These are phyloP conservation scores for Drosophila guanche DNA, from an alignment of 1,140 invertebrate genomes.

Conservation along the genomic window DNA sequence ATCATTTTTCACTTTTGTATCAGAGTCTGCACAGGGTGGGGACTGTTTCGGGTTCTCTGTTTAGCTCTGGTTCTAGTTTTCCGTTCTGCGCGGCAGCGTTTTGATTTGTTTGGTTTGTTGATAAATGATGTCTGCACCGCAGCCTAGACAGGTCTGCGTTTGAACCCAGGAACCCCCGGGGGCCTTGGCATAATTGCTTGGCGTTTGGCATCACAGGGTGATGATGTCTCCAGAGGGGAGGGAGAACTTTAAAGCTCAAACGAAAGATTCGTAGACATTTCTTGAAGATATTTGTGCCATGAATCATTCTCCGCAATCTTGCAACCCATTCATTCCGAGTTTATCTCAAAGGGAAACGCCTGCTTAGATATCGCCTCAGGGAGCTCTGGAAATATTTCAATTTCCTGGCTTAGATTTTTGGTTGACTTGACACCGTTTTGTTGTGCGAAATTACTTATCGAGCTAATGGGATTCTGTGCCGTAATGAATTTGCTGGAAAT, in stretches of 20 bases:
- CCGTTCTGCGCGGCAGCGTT: conserved; percentile 56
- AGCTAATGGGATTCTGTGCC: conserved; percentile 69
- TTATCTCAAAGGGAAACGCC: background rate
- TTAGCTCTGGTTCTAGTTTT: conserved; percentile 60
- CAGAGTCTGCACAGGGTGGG: conserved; percentile 23
- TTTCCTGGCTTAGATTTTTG: conserved; percentile 67
- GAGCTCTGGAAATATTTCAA: conserved; percentile 68
- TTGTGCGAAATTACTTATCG: conserved; percentile 72
- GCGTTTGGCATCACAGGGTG: conserved; percentile 1
- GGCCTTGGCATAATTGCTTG: conserved; percentile 31
- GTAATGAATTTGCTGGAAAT: conserved; percentile 76
- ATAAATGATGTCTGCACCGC: conserved; percentile 78
- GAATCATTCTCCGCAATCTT: too few relatives aligned
- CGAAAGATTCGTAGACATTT: too few relatives aligned
- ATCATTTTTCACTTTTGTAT: conserved; percentile 78
- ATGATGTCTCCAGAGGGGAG: background rate
- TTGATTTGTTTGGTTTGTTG: conserved; percentile 78
- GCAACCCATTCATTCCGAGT: too few relatives aligned
- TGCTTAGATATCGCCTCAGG: conserved; percentile 13
- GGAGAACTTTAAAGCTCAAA: background rate
- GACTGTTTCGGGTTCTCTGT: conserved; percentile 18
- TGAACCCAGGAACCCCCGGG: conserved; percentile 15
- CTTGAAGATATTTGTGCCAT: too few relatives aligned
- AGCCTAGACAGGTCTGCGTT: conserved; percentile 69
- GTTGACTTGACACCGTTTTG: conserved; percentile 70